Conservation (phyloP, 2,113 vertebrate genomes). For the Callopanchax toddi region DNA sequence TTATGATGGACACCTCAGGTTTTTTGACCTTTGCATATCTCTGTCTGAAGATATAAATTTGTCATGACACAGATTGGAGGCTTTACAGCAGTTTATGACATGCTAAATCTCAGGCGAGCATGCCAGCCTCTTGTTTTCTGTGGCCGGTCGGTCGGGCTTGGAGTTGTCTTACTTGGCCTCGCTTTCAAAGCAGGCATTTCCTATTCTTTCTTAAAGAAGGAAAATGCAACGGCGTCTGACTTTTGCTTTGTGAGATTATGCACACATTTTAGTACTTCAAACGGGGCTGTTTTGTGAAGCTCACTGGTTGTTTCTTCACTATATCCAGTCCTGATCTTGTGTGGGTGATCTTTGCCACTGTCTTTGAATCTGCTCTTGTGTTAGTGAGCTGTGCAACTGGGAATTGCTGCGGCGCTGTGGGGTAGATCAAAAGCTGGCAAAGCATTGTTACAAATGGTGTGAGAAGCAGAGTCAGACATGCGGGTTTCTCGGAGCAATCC, state of each 20-base stretch:
- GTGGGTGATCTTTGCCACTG: slow-evolving; percentile 16
- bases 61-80: slow-evolving; percentile 85
- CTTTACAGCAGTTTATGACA: slow-evolving; percentile 85
- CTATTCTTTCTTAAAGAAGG: slow-evolving; percentile 4
- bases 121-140: slow-evolving; percentile 77
- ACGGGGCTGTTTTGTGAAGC: slow-evolving; percentile 4
- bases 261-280: slow-evolving; percentile 7
- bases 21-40: slow-evolving; percentile 86
- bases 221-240: slow-evolving; percentile 3
- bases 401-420: slow-evolving; percentile 32
- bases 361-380: slow-evolving; percentile 63
- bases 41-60: slow-evolving; percentile 85
- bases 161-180: slow-evolving; percentile 57
- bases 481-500: slow-evolving; percentile 62
- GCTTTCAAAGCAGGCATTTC: slow-evolving; percentile 29
- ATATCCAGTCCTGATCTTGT: slow-evolving; percentile 3
- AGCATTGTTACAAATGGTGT: slow-evolving; percentile 62
- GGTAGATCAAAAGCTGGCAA: slow-evolving; percentile 55
- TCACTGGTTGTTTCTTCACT: slow-evolving; percentile 6
- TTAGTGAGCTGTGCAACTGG: slow-evolving; percentile 51
- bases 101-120: slow-evolving; percentile 79
- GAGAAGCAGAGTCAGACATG: slow-evolving; percentile 57
- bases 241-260: slow-evolving; percentile 1
- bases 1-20: slow-evolving; percentile 84
- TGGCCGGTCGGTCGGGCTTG: slow-evolving; percentile 71